Conservation (phyloP, 2,113 vertebrate species). For the Odobenus rosmarus region DNA sequence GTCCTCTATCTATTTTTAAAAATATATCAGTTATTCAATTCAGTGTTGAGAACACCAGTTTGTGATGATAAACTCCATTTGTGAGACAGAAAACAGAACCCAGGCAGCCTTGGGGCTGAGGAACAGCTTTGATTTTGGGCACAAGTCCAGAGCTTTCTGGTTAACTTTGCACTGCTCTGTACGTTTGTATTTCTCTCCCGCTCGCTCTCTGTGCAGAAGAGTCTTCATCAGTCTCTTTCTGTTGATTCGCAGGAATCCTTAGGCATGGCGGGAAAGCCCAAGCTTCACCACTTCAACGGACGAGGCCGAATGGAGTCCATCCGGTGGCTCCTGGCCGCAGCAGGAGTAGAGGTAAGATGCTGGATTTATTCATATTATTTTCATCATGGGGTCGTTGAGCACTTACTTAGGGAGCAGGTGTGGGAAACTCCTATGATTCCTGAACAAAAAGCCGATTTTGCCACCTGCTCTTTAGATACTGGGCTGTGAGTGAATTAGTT, state of each 20-base stretch:
- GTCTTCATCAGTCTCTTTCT: background rate
- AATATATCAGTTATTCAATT: background rate
- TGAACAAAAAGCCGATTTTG: background rate
- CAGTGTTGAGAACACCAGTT: constrained; percentile 91
- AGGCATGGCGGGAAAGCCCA: constrained; percentile 87
- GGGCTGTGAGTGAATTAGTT: background rate
- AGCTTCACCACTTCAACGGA: constrained; percentile 87
- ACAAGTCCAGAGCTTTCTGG: constrained; percentile 92
- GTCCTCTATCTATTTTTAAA: background rate
- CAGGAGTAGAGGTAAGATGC: constrained; percentile 86
- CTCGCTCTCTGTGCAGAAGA: background rate
- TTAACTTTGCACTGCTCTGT: constrained; percentile 92
- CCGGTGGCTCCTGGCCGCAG: constrained; percentile 88
- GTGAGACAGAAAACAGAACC: constrained; percentile 91
- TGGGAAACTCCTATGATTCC: background rate
- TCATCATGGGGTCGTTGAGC: background rate
- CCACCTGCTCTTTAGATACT: background rate
- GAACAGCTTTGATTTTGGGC: constrained; percentile 89
- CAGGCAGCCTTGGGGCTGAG: constrained; percentile 91
- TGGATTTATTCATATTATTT: background rate
- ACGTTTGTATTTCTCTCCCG: constrained; percentile 83
- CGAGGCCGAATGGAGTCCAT: constrained; percentile 91
- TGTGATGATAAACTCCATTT: constrained; percentile 93
- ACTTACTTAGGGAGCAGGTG: background rate
- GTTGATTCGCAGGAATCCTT: background rate